These are phyloP conservation scores for Acleris sparsana DNA, from an alignment of 2,888 invertebrate species.

Conservation along the genomic window DNA sequence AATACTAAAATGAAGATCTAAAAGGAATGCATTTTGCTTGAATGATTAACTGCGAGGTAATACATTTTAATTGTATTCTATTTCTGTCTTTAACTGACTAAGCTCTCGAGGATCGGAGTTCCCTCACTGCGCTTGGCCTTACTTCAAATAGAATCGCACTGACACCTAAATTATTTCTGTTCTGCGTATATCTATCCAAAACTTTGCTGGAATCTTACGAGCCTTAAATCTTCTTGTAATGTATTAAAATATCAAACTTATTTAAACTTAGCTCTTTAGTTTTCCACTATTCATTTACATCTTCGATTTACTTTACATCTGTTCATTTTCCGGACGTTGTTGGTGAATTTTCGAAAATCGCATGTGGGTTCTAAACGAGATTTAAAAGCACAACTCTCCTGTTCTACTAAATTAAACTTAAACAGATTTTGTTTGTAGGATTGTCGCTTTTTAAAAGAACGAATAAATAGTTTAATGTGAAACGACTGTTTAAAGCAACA, in stretches of 20 bases:
- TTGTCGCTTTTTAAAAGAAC: slow-evolving; percentile 70
- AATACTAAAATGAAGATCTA: slow-evolving; percentile 66
- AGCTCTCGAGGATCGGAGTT: slow-evolving; percentile 57
- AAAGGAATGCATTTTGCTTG: slow-evolving; percentile 73
- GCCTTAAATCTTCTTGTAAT: slow-evolving; percentile 69
- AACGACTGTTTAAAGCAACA: slow-evolving; percentile 62
- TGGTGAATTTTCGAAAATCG: slow-evolving; percentile 25
- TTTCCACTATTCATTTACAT: slow-evolving; percentile 46
- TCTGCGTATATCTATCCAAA: slow-evolving; percentile 48
- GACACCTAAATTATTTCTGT: slow-evolving; percentile 53
- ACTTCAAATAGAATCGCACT: slow-evolving; percentile 72
- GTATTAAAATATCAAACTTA: slow-evolving; percentile 67
- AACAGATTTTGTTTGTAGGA: slow-evolving; percentile 56
- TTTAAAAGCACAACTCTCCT: slow-evolving; percentile 67
- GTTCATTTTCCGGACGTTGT: slow-evolving; percentile 16
- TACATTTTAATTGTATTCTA: slow-evolving; percentile 63
- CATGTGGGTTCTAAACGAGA: slow-evolving; percentile 40
- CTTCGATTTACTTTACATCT: slow-evolving; percentile 47
- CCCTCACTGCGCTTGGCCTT: slow-evolving; percentile 60
- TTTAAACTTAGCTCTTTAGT: slow-evolving; percentile 42
- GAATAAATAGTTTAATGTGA: slow-evolving; percentile 56
- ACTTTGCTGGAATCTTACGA: slow-evolving; percentile 49
- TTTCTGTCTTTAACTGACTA: slow-evolving; percentile 62
- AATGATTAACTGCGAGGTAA: slow-evolving; percentile 60
- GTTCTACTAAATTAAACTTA: slow-evolving; percentile 47